Conservation (phyloP, 2,113 vertebrate species). For the Channa maculata region DNA sequence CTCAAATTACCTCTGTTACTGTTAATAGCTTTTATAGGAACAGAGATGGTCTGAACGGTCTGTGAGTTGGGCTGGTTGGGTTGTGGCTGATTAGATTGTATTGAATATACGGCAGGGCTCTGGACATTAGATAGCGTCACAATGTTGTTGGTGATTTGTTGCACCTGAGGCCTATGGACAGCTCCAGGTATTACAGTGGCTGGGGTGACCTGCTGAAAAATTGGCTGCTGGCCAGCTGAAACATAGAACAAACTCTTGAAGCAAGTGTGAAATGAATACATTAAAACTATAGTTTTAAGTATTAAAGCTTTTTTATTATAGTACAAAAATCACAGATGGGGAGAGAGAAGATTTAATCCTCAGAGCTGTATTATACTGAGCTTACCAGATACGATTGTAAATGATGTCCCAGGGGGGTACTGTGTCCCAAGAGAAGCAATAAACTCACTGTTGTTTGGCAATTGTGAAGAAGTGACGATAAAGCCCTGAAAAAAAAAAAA, state of each 20-base stretch:
- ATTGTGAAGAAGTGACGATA: constrained; percentile 85
- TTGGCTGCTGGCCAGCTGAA: constrained; percentile 68
- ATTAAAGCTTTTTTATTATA: background rate
- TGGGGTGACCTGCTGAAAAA: constrained; percentile 56
- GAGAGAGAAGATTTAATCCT: background rate
- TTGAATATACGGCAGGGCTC: constrained; percentile 70
- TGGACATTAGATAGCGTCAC: constrained; percentile 75
- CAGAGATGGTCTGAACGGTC: constrained; percentile 46
- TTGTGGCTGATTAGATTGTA: constrained; percentile 51
- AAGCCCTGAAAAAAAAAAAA: constrained; percentile 85
- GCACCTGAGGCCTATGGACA: constrained; percentile 77
- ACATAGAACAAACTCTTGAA: constrained; percentile 16
- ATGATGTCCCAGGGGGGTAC: constrained; percentile 86
- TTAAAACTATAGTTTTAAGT: background rate
- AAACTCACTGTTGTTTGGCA: constrained; percentile 86
- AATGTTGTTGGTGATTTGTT: constrained; percentile 76
- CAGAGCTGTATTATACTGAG: background rate
- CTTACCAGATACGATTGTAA: constrained; percentile 89
- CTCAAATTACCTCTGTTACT: constrained; percentile 47
- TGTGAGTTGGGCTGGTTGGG: constrained; percentile 40
- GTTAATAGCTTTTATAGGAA: constrained; percentile 32
- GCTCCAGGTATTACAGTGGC: constrained; percentile 60
- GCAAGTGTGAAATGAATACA: background rate
- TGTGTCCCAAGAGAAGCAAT: constrained; percentile 85
- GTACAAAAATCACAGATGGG: background rate